Evolutionary conservation across 1,140 invertebrate genomes (phyloP), one percentile per base, ranked within the genome.

Genomic region (Chymomyza costata): DNA sequence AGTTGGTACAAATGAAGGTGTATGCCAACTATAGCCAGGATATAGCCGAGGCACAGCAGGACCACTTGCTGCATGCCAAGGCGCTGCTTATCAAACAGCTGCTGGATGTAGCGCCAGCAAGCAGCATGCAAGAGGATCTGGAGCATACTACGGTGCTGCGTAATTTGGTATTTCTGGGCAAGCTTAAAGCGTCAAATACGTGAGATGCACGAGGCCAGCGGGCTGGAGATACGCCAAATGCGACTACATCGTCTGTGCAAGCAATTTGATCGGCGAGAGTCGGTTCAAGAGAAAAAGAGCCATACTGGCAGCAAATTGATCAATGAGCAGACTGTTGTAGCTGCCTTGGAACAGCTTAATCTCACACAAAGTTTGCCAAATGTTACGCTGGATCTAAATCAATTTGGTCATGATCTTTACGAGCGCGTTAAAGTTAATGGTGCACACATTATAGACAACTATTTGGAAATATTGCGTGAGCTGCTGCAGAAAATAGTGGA

Each of bases 381-480:
- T n/a, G n/a, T 3, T 13, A 60, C 34, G 2, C 14, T 71, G 18
- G 53, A 80, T 16, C 38, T 83, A 0, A 56, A 44, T 13, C 44
- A 71, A 19, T 83, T 83, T 16, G 81, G 73, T 0, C 16, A 50
- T 1, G 35, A 68, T n/a, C 39, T 83, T 0, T 83, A 83, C 39
- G 63, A 59, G 3, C 52, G 65, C 2, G 70, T 83, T 0, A 83
- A 83, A n/a, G 6, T 19, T 0, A 54, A 69, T 0, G 81, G 81
- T 1, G 58, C 69, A 7, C 63, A 83, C 38, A 71, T 83, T 6
- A 83, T 83, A 15, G 63, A 83, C 37, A 80, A 83, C 34, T 83
- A 83, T 47, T 44, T 83, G 17, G 39, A 43, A 1, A 71, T 78
- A 0, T 28, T 83, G 11, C 74, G 81, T 1, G 68, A 62, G 6